Conservation (phyloP, 2,113 vertebrate genomes). For the Butorides virescens region DNA sequence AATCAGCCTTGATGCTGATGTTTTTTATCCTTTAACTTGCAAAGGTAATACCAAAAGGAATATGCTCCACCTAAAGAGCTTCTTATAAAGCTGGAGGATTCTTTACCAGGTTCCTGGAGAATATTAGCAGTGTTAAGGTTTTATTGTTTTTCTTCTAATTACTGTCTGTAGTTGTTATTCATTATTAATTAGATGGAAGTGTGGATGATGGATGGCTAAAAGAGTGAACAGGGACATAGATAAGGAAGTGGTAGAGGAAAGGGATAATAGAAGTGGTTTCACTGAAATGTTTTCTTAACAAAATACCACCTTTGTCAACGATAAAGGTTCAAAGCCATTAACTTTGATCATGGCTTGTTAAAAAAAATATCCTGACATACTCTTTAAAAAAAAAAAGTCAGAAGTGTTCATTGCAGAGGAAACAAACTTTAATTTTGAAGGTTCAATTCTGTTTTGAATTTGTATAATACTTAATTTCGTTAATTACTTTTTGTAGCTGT, state of each 20-base stretch:
- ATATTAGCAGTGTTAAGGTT: neutral
- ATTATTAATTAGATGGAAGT: neutral
- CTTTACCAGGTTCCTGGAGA: neutral
- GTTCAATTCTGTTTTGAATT: neutral
- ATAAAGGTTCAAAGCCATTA: rapidly evolving
- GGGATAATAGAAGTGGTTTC: neutral
- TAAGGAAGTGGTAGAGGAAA: neutral
- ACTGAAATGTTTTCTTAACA: neutral
- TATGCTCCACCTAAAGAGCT: neutral
- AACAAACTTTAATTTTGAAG: neutral
- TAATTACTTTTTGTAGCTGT: neutral
- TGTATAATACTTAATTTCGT: neutral
- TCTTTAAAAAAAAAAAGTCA: neutral
- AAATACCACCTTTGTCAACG: neutral
- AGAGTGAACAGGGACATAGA: rapidly evolving
- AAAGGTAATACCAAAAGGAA: neutral
- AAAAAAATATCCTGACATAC: neutral
- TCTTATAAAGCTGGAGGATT: neutral
- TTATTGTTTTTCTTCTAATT: neutral
- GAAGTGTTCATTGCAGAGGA: neutral
- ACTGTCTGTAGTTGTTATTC: neutral
- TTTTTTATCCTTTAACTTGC: neutral
- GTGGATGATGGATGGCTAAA: neutral
- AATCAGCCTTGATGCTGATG: rapidly evolving
- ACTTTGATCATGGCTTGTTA: neutral